Base-by-base conservation (phyloP, 2,113 vertebrate genomes). In the Paramormyrops kingsleyae region DNA sequence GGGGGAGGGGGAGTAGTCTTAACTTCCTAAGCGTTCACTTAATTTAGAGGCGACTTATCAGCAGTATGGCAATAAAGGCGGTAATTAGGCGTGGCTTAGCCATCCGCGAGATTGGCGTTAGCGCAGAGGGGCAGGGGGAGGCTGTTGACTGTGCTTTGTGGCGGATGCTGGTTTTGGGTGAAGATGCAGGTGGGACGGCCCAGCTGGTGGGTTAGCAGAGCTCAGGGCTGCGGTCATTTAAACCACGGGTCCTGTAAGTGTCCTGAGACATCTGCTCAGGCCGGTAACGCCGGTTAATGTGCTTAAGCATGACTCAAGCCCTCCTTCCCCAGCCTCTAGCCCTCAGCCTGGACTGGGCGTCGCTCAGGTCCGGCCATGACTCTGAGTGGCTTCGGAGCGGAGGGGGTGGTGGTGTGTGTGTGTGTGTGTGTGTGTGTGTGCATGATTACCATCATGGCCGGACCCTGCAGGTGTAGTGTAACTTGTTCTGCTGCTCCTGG, bases 351-450 rank as follows among this genome's bases (percentile, higher is more conserved):
- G 21, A 59, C 91, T 9, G 94, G 93, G 93, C 95, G 95, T 96
- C 96, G 96, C 97, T 97, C 96, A 93, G 92, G 6, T 50, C 49
- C 3, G 13, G 3, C 49, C 3, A 15, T 0, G 13, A 50, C 49
- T 50, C 49, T 50, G 12, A 50, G 49, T 50, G 13, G 21, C 56
- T 59, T 59, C 6, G 21, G 83, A 12, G 49, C 0, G 3, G 49
- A 50, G 49, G 49, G 49, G 83, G 49, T 12, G 83, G 39, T 47
- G 19, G 44, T 77, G 70, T 24, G 24, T 6, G 24, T 35, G 9
- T 9, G 21, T 1, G 39, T 5, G 83, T 21, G 2, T 83, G 35
- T 8, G 35, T 42, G 42, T 0, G 24, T 31, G 19, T 21, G 66
- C 6, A 5, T 19, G 9, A 31, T 80, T 17, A 39, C 31, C 27